A percentile compares a stretch with the other conserved stretches of the same genome.
These are phyloP conservation scores for Drosophila hamatofila DNA, from an alignment of 2,888 invertebrate species.

Conservation along the genomic window DNA sequence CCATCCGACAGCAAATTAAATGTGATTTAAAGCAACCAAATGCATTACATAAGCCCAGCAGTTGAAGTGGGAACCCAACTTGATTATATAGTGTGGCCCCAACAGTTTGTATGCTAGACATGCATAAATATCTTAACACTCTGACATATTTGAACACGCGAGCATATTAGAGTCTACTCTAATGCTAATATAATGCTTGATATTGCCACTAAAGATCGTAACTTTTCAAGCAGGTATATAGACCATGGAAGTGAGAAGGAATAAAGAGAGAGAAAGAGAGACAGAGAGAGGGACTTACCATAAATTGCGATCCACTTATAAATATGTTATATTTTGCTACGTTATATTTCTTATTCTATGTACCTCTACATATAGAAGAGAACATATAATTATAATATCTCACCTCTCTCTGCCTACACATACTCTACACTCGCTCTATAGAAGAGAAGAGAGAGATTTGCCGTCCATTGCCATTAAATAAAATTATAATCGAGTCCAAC, in stretches of 20 bases:
- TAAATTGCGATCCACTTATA: no score
- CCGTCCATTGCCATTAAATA: background rate
- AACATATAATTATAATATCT: no score
- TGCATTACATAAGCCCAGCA: slow-evolving; percentile 34
- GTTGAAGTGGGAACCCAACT: slow-evolving; percentile 9
- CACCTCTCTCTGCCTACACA: background rate
- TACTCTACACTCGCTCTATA: background rate
- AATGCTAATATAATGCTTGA: slow-evolving; percentile 1
- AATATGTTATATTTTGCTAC: no score
- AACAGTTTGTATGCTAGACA: background rate
- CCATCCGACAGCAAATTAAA: slow-evolving; percentile 53
- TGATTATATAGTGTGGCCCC: slow-evolving; percentile 15
- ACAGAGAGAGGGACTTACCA: no score
- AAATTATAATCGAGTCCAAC: background rate
- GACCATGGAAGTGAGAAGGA: background rate
- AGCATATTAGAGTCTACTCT: background rate
- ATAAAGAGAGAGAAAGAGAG: no score
- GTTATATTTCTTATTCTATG: no score
- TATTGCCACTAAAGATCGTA: background rate
- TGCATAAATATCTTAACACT: slow-evolving; percentile 1
- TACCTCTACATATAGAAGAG: no score
- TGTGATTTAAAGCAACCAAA: slow-evolving; percentile 60
- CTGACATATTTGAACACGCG: background rate
- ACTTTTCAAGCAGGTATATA: background rate
- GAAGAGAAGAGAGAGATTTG: background rate